Evolutionary conservation across 1,140 invertebrate genomes (phyloP), one percentile per base, ranked within the genome.

Genomic region (Rhynchophorus ferrugineus): DNA sequence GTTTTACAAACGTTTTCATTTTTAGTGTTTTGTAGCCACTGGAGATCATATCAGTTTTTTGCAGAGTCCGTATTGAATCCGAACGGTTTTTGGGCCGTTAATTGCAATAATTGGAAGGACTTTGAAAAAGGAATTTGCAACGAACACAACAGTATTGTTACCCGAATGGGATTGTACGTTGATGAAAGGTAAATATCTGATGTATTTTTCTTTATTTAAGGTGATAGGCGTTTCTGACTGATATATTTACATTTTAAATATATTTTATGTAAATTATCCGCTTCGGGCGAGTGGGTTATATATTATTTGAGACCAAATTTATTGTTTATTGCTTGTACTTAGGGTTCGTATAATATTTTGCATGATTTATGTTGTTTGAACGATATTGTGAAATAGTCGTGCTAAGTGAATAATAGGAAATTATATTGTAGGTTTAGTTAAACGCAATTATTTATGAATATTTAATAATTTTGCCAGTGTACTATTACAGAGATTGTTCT

Each of bases 21-120:
- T 67, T 11, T 56, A 87, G 84, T 83, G 57, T 78, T 78, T n/a
- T 87, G 85, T 64, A 87, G 84, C 61, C 85, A 89, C 59, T 80
- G 79, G 41, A 71, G 84, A 41, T 76, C 84, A 0, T 78, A 78
- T 52, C 68, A 77, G 44, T 87, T 80, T 60, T 87, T 80, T 54
- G 78, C 73, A 0, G 82, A 86, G 67, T 84, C 83, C 13, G 79
- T 89, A 13, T 69, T 73, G 22, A 73, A 75, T 1, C 67, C 72
- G 3, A 68, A 66, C 18, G 77, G 76, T 2, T 81, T 86, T 43
- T 29, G 7, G 54, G 74, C 82, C 1, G 73, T 71, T 34, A 71
- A 73, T 13, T 87, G 84, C 61, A 65, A 74, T 6, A 75, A 61
- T 37, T 80, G 81, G 74, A 67, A 78, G 18, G 71, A 76, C 50